phyloP scores from a whole-genome alignment of 2,113 vertebrate genomes.

The Baryphthengus martii region DNA sequence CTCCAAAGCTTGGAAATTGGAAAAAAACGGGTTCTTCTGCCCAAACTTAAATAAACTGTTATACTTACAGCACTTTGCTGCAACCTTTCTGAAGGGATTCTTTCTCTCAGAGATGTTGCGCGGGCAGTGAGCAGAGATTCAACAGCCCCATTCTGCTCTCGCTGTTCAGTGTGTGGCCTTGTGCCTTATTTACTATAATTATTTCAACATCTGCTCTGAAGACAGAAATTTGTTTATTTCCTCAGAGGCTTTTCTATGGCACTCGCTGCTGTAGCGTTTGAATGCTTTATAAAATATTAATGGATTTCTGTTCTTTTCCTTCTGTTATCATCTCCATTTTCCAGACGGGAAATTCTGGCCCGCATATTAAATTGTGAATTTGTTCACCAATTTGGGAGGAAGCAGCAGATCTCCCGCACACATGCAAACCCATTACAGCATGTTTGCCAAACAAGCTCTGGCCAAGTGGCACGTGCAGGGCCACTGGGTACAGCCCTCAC shows the following conservation, averaged over 20 bases:
- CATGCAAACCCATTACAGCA: fast-evolving
- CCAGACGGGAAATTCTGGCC: neutral
- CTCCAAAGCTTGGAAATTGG: neutral
- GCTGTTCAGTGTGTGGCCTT: neutral
- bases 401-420: neutral
- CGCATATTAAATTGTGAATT: neutral
- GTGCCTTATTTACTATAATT: conserved; percentile 2
- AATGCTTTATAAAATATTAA: conserved; percentile 33
- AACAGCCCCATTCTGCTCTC: neutral
- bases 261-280: neutral
- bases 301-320: conserved; percentile 15
- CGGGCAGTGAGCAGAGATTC: neutral
- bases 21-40: neutral
- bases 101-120: neutral
- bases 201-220: conserved; percentile 39
- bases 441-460: neutral
- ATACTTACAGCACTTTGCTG: neutral
- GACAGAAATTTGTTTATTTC: conserved; percentile 19
- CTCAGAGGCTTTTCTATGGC: conserved; percentile 29
- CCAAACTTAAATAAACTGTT: neutral
- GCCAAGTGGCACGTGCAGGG: too few species aligned
- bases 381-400: neutral
- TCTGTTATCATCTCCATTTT: neutral
- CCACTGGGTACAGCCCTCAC: neutral
- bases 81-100: neutral